Evolutionary conservation across 2,113 vertebrate species (phyloP).

Genomic region (Microtus oregoni): DNA sequence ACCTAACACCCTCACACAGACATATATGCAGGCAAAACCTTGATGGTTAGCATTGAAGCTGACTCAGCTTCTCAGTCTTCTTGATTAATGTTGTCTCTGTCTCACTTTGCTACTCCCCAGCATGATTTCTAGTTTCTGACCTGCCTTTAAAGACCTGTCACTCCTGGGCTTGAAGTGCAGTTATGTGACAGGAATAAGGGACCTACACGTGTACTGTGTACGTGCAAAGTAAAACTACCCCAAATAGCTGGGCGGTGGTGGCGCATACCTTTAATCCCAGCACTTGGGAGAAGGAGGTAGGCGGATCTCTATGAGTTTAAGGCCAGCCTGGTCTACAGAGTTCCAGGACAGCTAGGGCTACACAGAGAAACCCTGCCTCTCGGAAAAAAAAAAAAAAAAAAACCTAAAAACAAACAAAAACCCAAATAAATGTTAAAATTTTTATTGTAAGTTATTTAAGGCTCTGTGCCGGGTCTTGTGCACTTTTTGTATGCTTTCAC

Average conservation of each 20-base stretch:
- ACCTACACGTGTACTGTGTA: background rate
- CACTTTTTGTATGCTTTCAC: background rate
- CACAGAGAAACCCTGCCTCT: too few relatives aligned
- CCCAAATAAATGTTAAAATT: background rate
- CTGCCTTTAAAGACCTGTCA: background rate
- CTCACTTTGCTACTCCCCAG: background rate
- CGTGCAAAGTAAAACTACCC: background rate
- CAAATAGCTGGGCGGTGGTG: background rate
- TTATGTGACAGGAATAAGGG: background rate
- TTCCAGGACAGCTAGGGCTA: too few relatives aligned
- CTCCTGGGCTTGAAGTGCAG: background rate
- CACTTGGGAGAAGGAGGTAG: too few relatives aligned
- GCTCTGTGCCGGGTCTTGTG: background rate
- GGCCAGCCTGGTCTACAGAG: too few relatives aligned
- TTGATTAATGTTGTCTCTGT: background rate
- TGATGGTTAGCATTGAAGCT: slow-evolving; percentile 13
- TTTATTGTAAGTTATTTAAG: background rate
- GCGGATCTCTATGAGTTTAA: too few relatives aligned
- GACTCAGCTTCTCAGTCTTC: background rate
- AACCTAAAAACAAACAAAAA: too few relatives aligned
- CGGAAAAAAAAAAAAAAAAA: too few relatives aligned
- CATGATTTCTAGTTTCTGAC: background rate
- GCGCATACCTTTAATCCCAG: too few relatives aligned
- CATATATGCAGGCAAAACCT: too few relatives aligned
- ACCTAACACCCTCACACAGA: too few relatives aligned